Conservation (phyloP, 2,888 invertebrate genomes). For the Agrochola circellaris region DNA sequence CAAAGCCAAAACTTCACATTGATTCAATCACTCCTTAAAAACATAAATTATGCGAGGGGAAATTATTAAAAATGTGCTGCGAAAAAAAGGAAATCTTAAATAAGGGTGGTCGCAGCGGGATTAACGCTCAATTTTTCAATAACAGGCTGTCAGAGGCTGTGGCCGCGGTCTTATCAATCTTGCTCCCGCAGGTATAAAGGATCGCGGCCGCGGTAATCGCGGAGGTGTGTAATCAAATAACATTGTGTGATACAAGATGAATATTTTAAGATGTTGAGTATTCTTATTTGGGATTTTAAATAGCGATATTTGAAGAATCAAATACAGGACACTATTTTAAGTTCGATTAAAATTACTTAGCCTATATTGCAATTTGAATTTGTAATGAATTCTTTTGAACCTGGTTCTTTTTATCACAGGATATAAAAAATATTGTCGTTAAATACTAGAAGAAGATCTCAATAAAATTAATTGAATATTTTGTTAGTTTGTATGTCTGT, state of each 20-base stretch:
- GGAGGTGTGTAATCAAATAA: constrained; percentile 64
- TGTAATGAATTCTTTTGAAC: too few species aligned
- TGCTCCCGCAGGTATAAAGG: constrained; percentile 81
- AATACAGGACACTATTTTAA: not conserved
- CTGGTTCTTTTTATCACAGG: too few species aligned
- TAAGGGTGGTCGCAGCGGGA: constrained; percentile 78
- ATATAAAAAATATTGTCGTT: too few species aligned
- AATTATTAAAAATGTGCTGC: constrained; percentile 42
- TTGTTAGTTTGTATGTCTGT: not conserved
- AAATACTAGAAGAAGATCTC: not conserved
- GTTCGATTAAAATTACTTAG: too few species aligned
- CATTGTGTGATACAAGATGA: constrained; percentile 42
- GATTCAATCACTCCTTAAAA: constrained; percentile 28
- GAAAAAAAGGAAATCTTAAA: constrained; percentile 78
- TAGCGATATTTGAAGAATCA: not conserved
- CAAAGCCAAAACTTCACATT: not conserved
- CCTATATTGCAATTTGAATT: too few species aligned
- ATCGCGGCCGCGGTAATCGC: constrained; percentile 34
- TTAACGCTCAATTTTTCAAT: constrained; percentile 90
- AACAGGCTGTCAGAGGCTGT: constrained; percentile 84
- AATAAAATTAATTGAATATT: not conserved
- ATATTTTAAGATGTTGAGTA: constrained; percentile 20
- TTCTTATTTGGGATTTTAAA: not conserved
- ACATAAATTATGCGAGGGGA: constrained; percentile 18
- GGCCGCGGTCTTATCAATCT: constrained; percentile 85